These are phyloP conservation scores for Aleiodes alternator DNA, from an alignment of 2,888 invertebrate species.

Conservation along the genomic window DNA sequence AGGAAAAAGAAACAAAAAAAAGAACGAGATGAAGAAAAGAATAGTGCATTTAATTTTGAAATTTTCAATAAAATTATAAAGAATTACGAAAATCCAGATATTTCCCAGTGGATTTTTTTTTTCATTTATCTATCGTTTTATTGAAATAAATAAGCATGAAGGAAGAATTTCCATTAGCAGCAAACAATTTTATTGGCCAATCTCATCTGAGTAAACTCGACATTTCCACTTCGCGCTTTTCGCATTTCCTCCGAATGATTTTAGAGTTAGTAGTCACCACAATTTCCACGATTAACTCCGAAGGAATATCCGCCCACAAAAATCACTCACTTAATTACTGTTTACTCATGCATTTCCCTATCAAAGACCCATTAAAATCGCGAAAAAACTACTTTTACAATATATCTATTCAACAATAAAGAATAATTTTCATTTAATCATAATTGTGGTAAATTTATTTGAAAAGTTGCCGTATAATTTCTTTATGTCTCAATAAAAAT, in stretches of 20 bases:
- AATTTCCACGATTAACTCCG: not conserved
- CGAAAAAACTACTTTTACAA: no score
- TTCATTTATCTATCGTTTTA: not conserved
- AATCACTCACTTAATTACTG: not conserved
- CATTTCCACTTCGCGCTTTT: not conserved
- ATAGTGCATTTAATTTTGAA: not conserved
- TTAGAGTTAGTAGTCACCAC: not conserved
- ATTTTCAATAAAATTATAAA: not conserved
- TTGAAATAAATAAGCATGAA: not conserved
- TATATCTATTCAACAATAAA: no score
- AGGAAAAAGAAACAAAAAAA: no score
- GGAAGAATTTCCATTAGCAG: not conserved
- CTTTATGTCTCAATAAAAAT: no score
- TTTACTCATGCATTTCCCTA: no score
- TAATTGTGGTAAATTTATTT: no score
- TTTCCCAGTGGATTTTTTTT: not conserved
- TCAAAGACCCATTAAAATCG: no score
- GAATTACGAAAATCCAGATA: not conserved
- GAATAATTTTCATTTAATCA: no score
- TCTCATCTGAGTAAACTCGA: slow-evolving; percentile 1
- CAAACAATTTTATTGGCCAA: slow-evolving; percentile 1
- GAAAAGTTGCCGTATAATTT: no score
- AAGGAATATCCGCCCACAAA: not conserved
- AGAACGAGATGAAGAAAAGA: no score
- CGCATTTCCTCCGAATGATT: not conserved